These are phyloP conservation scores for Psettodes erumei DNA, from an alignment of 2,113 vertebrate species.

Conservation along the genomic window DNA sequence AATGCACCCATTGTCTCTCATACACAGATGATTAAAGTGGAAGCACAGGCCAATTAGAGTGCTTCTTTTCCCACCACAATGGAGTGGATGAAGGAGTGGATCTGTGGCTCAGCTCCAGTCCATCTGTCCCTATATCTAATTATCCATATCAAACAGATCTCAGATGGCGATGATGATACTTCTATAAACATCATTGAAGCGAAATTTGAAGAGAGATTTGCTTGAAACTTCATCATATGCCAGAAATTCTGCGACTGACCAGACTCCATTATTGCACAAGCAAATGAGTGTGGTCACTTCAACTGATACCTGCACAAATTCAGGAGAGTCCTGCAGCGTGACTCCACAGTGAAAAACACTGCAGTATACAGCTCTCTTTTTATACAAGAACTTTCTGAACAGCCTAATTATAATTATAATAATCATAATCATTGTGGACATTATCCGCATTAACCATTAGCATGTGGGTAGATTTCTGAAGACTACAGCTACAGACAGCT, in stretches of 20 bases:
- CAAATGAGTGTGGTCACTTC: background rate
- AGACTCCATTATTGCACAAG: background rate
- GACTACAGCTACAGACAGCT: background rate
- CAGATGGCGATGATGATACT: background rate
- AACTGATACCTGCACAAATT: background rate
- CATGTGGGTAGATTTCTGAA: background rate
- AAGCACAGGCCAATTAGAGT: slow-evolving; percentile 1
- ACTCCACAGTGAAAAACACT: background rate
- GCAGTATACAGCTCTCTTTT: background rate
- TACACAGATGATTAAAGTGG: background rate
- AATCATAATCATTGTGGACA: background rate
- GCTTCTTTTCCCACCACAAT: slow-evolving; percentile 16
- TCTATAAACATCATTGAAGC: background rate
- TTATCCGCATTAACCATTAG: background rate
- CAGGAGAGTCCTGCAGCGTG: background rate
- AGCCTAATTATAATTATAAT: too few species aligned
- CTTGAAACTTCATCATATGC: background rate
- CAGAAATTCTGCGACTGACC: background rate
- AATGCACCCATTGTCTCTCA: background rate
- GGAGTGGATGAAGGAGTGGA: background rate
- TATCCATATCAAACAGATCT: slow-evolving; percentile 5
- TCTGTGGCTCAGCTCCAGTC: background rate
- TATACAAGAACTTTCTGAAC: too few species aligned
- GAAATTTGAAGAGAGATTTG: background rate
- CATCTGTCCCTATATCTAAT: slow-evolving; percentile 13